These are phyloP conservation scores for Synanceia verrucosa DNA, from an alignment of 2,797 vertebrate genomes.

Conservation along the genomic window DNA sequence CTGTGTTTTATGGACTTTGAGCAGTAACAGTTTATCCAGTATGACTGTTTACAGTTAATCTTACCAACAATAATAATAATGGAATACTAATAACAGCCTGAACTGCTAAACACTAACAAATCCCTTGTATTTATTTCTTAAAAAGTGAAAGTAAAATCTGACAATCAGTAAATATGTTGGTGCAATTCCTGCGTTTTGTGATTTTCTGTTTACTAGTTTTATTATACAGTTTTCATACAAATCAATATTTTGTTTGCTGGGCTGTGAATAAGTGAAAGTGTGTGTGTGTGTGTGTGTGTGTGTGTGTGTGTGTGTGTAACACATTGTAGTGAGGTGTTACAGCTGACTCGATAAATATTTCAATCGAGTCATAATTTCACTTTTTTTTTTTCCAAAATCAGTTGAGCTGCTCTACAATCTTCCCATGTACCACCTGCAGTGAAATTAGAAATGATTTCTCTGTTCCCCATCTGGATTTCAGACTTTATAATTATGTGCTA, in stretches of 20 bases:
- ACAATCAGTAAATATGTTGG: background rate
- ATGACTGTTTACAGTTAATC: too few relatives aligned
- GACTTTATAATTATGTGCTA: slow-evolving; percentile 56
- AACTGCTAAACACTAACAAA: background rate
- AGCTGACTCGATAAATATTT: background rate
- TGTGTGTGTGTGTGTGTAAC: background rate
- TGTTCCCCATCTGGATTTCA: slow-evolving; percentile 64
- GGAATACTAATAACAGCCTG: background rate
- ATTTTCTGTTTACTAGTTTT: too few relatives aligned
- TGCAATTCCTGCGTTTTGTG: background rate
- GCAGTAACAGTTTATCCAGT: too few relatives aligned
- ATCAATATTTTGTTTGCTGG: background rate
- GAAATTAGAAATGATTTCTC: slow-evolving; percentile 32
- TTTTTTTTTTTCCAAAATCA: background rate
- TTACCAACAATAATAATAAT: too few relatives aligned
- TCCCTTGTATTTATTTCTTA: background rate
- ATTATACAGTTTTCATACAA: background rate
- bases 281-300: background rate
- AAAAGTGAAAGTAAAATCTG: background rate
- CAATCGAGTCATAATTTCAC: background rate
- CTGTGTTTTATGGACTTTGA: slow-evolving; percentile 41
- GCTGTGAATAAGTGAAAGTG: too few relatives aligned
- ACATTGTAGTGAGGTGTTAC: too few relatives aligned
- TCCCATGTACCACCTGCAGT: background rate
- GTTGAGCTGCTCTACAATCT: background rate